Conservation (phyloP, 2,888 invertebrate genomes). For the Pyrocoelia pectoralis region DNA sequence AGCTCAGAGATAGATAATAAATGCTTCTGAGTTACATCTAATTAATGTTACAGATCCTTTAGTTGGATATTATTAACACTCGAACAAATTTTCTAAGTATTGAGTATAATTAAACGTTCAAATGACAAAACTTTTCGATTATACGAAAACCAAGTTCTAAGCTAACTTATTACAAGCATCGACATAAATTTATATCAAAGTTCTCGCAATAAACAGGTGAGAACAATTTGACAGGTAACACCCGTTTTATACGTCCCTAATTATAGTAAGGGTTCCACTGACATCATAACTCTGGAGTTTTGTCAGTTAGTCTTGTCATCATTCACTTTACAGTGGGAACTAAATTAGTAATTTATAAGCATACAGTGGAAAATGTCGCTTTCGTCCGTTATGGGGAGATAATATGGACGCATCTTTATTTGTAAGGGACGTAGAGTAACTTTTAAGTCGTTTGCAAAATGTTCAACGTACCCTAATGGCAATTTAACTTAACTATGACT, state of each 20-base stretch:
- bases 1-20: not conserved
- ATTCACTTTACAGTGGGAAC: constrained; percentile 31
- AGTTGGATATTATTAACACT: not conserved
- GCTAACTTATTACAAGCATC: constrained; percentile 19
- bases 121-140: constrained; percentile 11
- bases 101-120: constrained; percentile 4
- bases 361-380: constrained; percentile 6
- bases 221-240: constrained; percentile 36
- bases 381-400: constrained; percentile 10
- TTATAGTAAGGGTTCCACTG: constrained; percentile 23
- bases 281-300: constrained; percentile 36
- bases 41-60: constrained; percentile 9
- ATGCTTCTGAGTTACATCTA: constrained; percentile 2
- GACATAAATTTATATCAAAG: constrained; percentile 16
- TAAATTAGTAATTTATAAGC: constrained; percentile 21
- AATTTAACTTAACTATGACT: constrained; percentile 32
- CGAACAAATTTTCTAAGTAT: constrained; percentile 4
- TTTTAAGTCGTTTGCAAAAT: constrained; percentile 13
- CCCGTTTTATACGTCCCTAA: constrained; percentile 30
- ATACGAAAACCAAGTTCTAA: constrained; percentile 11
- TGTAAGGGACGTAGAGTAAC: constrained; percentile 18
- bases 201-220: constrained; percentile 29
- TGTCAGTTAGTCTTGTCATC: constrained; percentile 33
- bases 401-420: constrained; percentile 9
- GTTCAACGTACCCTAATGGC: constrained; percentile 24